Base-by-base conservation (phyloP, 2,797 vertebrate species). In the Argentina silus region DNA sequence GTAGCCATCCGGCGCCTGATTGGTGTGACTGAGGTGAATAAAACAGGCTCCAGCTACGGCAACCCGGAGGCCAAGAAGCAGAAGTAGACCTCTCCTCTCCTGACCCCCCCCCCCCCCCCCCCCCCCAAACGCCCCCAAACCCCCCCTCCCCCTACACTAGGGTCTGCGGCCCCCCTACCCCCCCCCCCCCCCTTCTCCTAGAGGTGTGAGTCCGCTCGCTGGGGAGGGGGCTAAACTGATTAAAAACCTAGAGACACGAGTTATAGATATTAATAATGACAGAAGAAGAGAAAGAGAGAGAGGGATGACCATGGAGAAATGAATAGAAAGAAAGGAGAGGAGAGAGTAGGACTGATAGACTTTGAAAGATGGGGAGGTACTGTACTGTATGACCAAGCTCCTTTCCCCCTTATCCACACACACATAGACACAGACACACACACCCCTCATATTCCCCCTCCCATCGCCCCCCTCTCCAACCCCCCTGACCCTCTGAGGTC, bases 21-120 rank as follows among this genome's bases (percentile, higher is more conserved):
- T 71, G 98, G 97, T 61, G 96, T 98, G 82, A 99, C 98, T 0
- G 97, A 99, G 92, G 98, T 99, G 81, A 97, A 97, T 75, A 98
- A 98, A 92, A 95, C 94, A 0, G 98, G 98, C 86, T 99, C 98
- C 86, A 99, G 96, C 91, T 99, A 99, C 0, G 98, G 98, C 83
- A 89, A 98, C 93, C 94, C 85, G 71, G 96, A 95, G 81, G 91
- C 96, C 91, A 99, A 98, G 95, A 99, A 99, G 91, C 93, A 95
- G 90, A 95, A 98, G 70, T 99, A 94, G 87, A 88, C 50, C 67
- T 59, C 92, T 79, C 84, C 79, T 14, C 70, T 69, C 70, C 78
- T 74, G 76, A 79, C 74, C 65, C 63, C 78, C 78, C 27, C 14
- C 56, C 83, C 74, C 72, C 78, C 74, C 65, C 63, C 78, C 78